These are phyloP conservation scores for Physocephala rufipes DNA, from an alignment of 2,888 invertebrate genomes.

Conservation along the genomic window DNA sequence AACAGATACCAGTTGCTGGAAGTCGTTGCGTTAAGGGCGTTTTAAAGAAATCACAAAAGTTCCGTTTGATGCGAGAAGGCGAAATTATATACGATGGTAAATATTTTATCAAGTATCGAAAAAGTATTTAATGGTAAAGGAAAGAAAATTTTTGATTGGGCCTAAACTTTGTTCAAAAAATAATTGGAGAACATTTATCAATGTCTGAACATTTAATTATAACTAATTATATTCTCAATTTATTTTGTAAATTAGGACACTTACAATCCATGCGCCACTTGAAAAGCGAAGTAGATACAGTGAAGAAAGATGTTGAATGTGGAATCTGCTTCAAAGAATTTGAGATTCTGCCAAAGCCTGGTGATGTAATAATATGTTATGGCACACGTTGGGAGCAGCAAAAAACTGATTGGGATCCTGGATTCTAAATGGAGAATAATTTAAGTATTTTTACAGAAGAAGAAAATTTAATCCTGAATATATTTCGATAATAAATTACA, in stretches of 20 bases:
- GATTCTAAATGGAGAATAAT: constrained; percentile 70
- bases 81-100: constrained; percentile 78
- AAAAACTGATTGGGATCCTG: constrained; percentile 85
- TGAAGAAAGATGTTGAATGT: constrained; percentile 89
- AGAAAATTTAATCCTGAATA: background rate
- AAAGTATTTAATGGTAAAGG: constrained; percentile 9
- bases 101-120: background rate
- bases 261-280: constrained; percentile 86
- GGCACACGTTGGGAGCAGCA: constrained; percentile 72
- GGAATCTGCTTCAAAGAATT: constrained; percentile 80
- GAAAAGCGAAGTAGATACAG: constrained; percentile 84
- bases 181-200: background rate
- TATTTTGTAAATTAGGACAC: constrained; percentile 74
- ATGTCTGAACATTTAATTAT: constrained; percentile 41
- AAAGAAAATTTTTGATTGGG: no score
- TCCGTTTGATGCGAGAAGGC: constrained; percentile 74
- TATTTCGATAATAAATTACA: background rate
- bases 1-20: constrained; percentile 87
- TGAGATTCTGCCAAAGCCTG: constrained; percentile 73
- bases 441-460: background rate
- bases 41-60: constrained; percentile 74
- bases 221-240: no score
- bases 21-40: constrained; percentile 83
- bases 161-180: background rate
- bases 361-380: constrained; percentile 84